These are phyloP conservation scores for Schrankia costaestrigalis DNA, from an alignment of 2,888 invertebrate species.

Conservation along the genomic window DNA sequence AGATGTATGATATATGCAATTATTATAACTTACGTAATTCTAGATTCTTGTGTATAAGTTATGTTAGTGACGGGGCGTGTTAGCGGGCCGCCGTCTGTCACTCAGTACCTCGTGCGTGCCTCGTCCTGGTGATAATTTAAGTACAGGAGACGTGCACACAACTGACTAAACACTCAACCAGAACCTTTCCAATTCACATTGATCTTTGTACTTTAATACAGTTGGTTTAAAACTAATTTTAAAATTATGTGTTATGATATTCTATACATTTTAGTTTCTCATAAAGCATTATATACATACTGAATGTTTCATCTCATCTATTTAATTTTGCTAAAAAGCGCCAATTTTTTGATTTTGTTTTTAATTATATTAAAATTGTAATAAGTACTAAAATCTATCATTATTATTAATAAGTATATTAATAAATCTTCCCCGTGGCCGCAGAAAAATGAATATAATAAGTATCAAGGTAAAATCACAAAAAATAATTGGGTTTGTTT, in stretches of 20 bases:
- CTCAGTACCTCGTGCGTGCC: conserved; percentile 53
- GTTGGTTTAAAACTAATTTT: conserved; percentile 49
- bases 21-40: conserved; percentile 78
- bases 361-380: conserved; percentile 28
- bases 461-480: no score
- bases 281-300: conserved; percentile 19
- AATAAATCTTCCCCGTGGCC: no score
- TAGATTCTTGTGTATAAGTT: conserved; percentile 74
- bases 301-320: conserved; percentile 22
- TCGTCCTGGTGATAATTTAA: conserved; percentile 69
- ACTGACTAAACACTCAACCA: conserved; percentile 43
- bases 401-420: conserved; percentile 6
- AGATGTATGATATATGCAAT: conserved; percentile 80
- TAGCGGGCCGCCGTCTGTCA: conserved; percentile 32
- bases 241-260: conserved; percentile 50
- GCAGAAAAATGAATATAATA: no score
- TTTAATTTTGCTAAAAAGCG: conserved; percentile 35
- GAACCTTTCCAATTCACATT: conserved; percentile 60
- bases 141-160: conserved; percentile 68
- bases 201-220: conserved; percentile 55
- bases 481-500: no score
- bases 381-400: conserved; percentile 11
- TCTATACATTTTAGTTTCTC: conserved; percentile 48
- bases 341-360: conserved; percentile 36
- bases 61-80: conserved; percentile 47